Evolutionary conservation across 2,888 invertebrate genomes (phyloP), one percentile per base, ranked within the genome.

Genomic region (Phaedon cochleariae): DNA sequence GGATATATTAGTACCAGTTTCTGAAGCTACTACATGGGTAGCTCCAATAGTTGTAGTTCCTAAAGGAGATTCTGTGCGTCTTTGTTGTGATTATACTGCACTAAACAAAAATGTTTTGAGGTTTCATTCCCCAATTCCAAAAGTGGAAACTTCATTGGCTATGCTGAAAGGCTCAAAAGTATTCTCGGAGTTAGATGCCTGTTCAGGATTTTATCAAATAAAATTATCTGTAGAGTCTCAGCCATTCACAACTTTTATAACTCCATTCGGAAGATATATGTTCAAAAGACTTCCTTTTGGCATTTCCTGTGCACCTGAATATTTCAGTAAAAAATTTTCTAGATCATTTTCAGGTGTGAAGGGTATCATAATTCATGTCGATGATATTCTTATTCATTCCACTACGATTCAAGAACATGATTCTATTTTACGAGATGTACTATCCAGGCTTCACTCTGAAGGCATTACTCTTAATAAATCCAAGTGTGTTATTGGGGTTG

Each of bases 401-500:
- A 15, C 55, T 3, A 71, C 72, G 12, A 34, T 62, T 12, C 72
- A 74, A 57, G 53, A 75, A 18, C 75, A 76, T 52, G 65, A 75
- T 62, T 31, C 46, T 41, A 73, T 67, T 7, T 26, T 78, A 29
- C 49, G 41, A 21, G 59, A 69, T 58, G 74, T 77, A 6, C 64
- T 79, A 21, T 17, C 49, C 31, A 60, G 65, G 54, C 21, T 76
- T 22, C 15, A 68, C 17, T 31, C 69, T 31, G 72, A 68, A 21
- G 76, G 76, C 1, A 62, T 77, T 18, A 77, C 74, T 0, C 17
- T 78, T 5, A 78, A 79, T 37, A 49, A 59, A 59, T 52, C 70
- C 1, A 80, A 81, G 66, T 79, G 79, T 68, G 15, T 68, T 15
- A 74, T 79, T 59, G 69, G 70, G 0, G 68, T 65, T 1, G 34